Evolutionary conservation across 2,888 invertebrate genomes (phyloP), one percentile per base, ranked within the genome.

Genomic region (Chymomyza amoena): DNA sequence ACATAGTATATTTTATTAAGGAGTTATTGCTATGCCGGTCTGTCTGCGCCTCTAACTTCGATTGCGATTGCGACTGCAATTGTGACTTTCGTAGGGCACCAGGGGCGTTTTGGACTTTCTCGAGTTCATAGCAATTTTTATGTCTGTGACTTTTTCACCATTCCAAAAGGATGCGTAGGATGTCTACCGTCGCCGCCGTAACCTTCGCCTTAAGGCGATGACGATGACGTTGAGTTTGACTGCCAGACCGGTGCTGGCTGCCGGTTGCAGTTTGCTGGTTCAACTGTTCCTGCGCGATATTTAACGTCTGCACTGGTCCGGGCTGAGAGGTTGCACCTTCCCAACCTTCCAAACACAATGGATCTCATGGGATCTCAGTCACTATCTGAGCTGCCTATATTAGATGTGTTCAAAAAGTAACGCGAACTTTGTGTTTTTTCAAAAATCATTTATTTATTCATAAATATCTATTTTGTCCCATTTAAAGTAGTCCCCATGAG

Each of bases 221-320:
- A 45, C 39, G 39, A 45, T 62, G 75, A 71, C 72, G 70, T 61
- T 52, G 68, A 32, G 32, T 32, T 32, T 32, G 32, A 68, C 70
- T 64, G 67, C 25, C 61, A 63, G 52, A 25, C 57, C 52, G 63
- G 52, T 45, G 39, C 4, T n/a, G 20, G 39, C 16, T 50, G n/a
- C n/a, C 60, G 18, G 56, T 65, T 63, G 70, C 68, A 36, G 63
- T 18, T 18, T 61, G 51, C 64, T 69, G 64, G 50, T 59, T 45
- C 68, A 75, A 75, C 20, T 54, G 15, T 54, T 54, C 39, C 82
- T 77, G 81, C 83, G 83, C 83, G 87, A 84, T 87, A 75, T 84
- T 84, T 81, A 84, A 77, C 82, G 82, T 82, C 83, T 84, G 87
- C 76, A n/a, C n/a, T n/a, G n/a, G n/a, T n/a, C n/a, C n/a, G n/a